Percentiles rank a stretch among this genome's conserved stretches.
These are phyloP conservation scores for Tyto alba DNA, from an alignment of 2,113 vertebrate genomes.

Conservation along the genomic window DNA sequence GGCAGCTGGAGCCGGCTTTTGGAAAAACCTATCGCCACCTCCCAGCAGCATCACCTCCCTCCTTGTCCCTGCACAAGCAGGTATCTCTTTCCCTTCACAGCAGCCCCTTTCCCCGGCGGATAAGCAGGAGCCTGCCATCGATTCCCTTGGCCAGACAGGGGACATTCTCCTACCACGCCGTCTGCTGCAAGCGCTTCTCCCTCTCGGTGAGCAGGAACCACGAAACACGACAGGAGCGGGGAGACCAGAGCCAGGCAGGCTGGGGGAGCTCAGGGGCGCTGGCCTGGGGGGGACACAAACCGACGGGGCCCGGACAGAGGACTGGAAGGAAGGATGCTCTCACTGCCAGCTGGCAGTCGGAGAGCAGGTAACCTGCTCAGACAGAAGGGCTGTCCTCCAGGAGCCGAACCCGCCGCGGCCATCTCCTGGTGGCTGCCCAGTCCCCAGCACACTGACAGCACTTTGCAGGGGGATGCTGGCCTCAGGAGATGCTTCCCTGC, in stretches of 20 bases:
- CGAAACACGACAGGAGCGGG: not conserved
- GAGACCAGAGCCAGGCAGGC: not conserved
- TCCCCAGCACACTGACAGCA: not conserved
- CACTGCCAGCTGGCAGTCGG: not conserved
- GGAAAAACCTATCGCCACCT: not conserved
- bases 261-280: not conserved
- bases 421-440: not conserved
- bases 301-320: not conserved
- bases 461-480: not conserved
- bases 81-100: not conserved
- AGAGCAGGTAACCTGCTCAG: not conserved
- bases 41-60: not conserved
- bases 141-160: not conserved
- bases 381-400: not conserved
- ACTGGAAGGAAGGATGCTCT: not conserved
- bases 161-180: not conserved
- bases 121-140: not conserved
- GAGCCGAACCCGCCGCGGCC: not conserved
- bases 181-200: not conserved
- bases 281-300: not conserved
- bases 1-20: not conserved
- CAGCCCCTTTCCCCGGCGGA: not conserved
- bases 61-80: not conserved
- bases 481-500: not conserved
- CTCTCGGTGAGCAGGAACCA: not conserved